phyloP scores from a whole-genome alignment of 2,888 invertebrate genomes.

The Tenodera sinensis region DNA sequence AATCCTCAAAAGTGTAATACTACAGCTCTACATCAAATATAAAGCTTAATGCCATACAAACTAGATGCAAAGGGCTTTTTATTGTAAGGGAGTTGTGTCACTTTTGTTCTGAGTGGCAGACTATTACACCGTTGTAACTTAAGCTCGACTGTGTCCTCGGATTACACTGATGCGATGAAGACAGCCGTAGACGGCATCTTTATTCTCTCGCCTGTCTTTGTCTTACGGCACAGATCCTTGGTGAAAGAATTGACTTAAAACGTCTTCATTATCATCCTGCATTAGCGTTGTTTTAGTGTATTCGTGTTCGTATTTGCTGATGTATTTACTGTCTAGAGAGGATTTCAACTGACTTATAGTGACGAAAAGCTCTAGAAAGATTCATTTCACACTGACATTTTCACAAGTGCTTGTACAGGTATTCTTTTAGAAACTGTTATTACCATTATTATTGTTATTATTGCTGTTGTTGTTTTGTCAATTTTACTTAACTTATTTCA shows the following conservation, averaged over 20 bases:
- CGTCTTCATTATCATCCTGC: not conserved
- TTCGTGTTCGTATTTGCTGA: not conserved
- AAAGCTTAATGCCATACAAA: no score
- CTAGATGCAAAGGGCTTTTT: no score
- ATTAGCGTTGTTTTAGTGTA: not conserved
- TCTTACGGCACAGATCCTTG: not conserved
- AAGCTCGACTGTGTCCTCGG: not conserved
- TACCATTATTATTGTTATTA: no score
- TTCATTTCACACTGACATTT: no score
- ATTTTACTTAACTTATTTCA: no score
- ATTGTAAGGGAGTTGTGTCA: not conserved
- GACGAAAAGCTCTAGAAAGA: no score
- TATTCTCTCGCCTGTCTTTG: not conserved
- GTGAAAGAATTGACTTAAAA: not conserved
- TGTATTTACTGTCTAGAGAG: not conserved
- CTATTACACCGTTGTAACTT: not conserved
- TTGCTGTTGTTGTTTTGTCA: no score
- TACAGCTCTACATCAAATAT: no score
- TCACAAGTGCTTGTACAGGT: no score
- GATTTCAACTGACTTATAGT: no score
- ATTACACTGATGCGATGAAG: not conserved
- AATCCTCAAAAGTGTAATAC: no score
- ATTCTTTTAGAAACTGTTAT: no score
- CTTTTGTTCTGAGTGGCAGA: not conserved
- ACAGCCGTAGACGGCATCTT: not conserved